Conservation (phyloP, 2,888 invertebrate species). For the Trachelus iudaicus region DNA sequence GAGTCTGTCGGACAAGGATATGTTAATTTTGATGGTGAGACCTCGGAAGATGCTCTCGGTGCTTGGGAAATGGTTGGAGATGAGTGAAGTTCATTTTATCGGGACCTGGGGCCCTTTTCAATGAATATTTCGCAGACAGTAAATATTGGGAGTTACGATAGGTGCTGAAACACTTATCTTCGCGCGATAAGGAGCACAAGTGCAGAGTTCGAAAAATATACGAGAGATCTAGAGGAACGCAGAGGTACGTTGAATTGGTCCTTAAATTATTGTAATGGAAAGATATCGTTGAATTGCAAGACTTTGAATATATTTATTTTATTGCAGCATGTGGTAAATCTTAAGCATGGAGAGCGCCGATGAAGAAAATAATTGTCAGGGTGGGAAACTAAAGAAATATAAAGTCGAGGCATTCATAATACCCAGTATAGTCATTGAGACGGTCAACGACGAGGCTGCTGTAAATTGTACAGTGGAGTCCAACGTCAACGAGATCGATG, state of each 20-base stretch:
- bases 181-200: too few species aligned
- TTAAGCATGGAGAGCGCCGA: not conserved
- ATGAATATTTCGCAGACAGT: not conserved
- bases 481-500: constrained; percentile 35
- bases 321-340: not conserved
- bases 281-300: not conserved
- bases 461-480: constrained; percentile 4
- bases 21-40: not conserved
- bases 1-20: not conserved
- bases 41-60: not conserved
- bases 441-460: not conserved
- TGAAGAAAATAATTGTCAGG: not conserved
- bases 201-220: not conserved
- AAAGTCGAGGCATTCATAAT: constrained; percentile 53
- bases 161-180: not conserved
- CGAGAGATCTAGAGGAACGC: not conserved
- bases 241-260: not conserved
- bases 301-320: not conserved
- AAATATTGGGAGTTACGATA: not conserved
- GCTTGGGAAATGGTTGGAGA: not conserved
- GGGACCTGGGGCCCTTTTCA: not conserved
- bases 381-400: constrained; percentile 25
- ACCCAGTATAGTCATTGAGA: constrained; percentile 30
- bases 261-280: not conserved
- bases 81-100: not conserved